These are phyloP conservation scores for Bimastos eiseni DNA, from an alignment of 2,888 invertebrate species.

Conservation along the genomic window DNA sequence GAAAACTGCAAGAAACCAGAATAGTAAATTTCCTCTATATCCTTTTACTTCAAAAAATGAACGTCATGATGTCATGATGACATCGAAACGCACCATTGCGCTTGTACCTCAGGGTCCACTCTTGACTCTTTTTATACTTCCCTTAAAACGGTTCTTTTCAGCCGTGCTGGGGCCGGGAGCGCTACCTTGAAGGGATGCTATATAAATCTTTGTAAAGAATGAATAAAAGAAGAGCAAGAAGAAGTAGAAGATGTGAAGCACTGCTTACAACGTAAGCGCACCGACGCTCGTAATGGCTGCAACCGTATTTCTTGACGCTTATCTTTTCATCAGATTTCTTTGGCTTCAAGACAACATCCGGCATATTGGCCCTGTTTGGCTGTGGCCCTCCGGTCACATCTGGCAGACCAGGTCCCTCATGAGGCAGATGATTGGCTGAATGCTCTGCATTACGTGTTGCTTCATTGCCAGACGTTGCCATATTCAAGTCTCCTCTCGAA, in stretches of 20 bases:
- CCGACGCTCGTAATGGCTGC: constrained; percentile 36
- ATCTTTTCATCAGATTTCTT: background rate
- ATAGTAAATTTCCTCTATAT: too few species aligned
- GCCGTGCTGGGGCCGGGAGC: too few species aligned
- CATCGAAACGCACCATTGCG: too few species aligned
- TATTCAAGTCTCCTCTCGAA: background rate
- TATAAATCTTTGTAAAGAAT: too few species aligned
- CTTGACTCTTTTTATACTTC: too few species aligned
- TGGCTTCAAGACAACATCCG: background rate
- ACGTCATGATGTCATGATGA: too few species aligned
- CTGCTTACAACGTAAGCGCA: constrained; percentile 36
- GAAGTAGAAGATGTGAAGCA: background rate
- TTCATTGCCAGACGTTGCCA: background rate
- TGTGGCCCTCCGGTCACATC: background rate
- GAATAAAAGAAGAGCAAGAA: background rate
- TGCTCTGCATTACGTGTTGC: background rate
- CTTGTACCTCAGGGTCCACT: too few species aligned
- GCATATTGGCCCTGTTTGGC: background rate
- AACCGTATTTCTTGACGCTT: constrained; percentile 29
- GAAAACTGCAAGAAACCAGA: too few species aligned
- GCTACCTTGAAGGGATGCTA: too few species aligned
- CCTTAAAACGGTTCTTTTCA: too few species aligned
- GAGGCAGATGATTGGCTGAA: background rate
- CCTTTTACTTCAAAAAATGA: too few species aligned
- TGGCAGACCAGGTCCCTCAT: background rate